These are phyloP conservation scores for Anser cygnoides DNA, from an alignment of 2,113 vertebrate genomes.

Conservation along the genomic window DNA sequence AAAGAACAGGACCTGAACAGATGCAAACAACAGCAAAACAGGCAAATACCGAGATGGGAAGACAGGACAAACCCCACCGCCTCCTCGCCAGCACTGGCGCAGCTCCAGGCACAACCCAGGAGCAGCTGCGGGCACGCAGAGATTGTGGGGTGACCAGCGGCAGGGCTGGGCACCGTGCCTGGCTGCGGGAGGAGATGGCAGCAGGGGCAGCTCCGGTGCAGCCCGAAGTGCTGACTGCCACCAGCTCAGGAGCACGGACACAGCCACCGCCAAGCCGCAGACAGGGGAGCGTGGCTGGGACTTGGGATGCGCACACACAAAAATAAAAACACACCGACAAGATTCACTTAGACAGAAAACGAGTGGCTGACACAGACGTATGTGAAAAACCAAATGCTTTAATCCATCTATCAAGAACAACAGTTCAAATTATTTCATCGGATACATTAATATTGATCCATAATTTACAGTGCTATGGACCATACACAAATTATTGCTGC, in stretches of 20 bases:
- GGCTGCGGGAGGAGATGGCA: neutral
- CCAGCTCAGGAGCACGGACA: neutral
- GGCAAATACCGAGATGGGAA: neutral
- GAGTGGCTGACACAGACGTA: slow-evolving; percentile 59
- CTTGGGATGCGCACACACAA: neutral
- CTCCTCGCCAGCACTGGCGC: neutral
- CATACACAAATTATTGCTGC: slow-evolving; percentile 82
- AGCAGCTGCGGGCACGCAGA: neutral
- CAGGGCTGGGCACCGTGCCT: fast-evolving
- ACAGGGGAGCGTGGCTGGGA: neutral
- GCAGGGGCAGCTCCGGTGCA: neutral
- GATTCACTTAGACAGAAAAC: slow-evolving; percentile 61
- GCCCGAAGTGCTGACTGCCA: neutral
- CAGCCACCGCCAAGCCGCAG: neutral
- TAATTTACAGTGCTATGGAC: slow-evolving; percentile 84
- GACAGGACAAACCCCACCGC: neutral
- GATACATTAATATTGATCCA: slow-evolving; percentile 84
- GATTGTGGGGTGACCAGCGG: neutral
- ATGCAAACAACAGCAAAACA: neutral
- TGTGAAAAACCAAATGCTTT: slow-evolving; percentile 84
- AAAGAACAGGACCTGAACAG: neutral
- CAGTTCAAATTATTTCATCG: slow-evolving; percentile 81
- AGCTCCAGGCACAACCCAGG: neutral
- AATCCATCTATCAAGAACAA: slow-evolving; percentile 85
- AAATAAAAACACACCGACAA: too few species aligned